Percentiles rank a stretch among this genome's conserved stretches.
phyloP scores from a whole-genome alignment of 2,888 invertebrate species.

The Eupithecia inturbata region DNA sequence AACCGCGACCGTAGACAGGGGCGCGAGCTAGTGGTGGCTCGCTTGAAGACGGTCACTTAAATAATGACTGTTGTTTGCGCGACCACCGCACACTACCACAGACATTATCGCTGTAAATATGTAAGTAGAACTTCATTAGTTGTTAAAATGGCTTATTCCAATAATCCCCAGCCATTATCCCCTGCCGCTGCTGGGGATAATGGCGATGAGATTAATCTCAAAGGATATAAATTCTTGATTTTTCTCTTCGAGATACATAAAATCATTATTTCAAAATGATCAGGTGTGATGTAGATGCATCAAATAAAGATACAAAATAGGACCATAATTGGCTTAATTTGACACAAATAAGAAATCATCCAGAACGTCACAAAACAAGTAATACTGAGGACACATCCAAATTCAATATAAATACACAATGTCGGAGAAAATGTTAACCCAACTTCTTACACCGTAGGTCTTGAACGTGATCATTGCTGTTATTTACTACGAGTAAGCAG shows the following conservation, averaged over 20 bases:
- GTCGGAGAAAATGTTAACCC: background rate
- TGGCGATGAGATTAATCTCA: too few species aligned
- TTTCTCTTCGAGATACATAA: too few species aligned
- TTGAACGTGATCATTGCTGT: background rate
- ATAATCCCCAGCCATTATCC: too few species aligned
- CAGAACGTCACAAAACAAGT: background rate
- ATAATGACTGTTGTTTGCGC: slow-evolving; percentile 36
- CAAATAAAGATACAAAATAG: background rate
- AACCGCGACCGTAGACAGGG: slow-evolving; percentile 13
- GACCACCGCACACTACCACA: background rate
- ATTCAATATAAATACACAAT: background rate
- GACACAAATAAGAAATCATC: background rate
- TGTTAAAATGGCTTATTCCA: too few species aligned
- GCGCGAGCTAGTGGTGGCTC: background rate
- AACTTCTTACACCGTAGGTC: background rate
- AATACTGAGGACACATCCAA: background rate
- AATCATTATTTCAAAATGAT: background rate
- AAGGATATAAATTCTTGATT: background rate
- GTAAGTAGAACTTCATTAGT: background rate
- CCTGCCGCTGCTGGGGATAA: too few species aligned
- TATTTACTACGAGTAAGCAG: background rate
- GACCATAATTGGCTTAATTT: background rate
- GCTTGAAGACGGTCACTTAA: slow-evolving; percentile 23
- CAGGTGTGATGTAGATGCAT: background rate
- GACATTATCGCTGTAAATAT: background rate